Base-by-base conservation (phyloP, 2,888 invertebrate species). In the Spicauda simplicius region DNA sequence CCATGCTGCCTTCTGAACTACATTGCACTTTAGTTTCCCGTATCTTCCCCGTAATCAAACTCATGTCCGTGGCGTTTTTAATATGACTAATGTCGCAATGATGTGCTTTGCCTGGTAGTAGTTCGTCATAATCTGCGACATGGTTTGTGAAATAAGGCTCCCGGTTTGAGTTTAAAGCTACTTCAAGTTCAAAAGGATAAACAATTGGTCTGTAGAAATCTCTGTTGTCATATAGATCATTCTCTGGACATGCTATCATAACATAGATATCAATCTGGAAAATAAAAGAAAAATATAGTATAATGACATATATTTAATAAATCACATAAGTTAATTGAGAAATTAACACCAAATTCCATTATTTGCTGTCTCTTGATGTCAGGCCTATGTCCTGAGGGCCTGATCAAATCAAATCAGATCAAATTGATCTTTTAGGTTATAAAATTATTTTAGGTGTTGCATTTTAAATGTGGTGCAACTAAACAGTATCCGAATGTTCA, bases 171-270 rank as follows among this genome's bases (percentile, higher is more conserved):
- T 97, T 97, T 18, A 97, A 86, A 4, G 97, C 97, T 66, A 96
- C 93, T 91, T 99, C 99, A 20, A 99, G 94, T 88, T 99, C 99
- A 85, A 96, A 98, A 0, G 98, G 97, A 20, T 98, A 97, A 0
- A 98, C 96, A 60, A 99, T 95, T 0, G 99, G 98, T 81, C 96
- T 97, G 79, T 97, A 97, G 85, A 97, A 98, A 65, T 99, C 98
- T 76, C 96, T 95, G 59, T 95, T 96, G 80, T 97, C 96, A 80
- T 96, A 96, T 52, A 98, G 94, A 72, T 97, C 96, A 80, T 97
- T 98, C 88, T 98, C 97, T 2, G 98, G 96, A 82, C 99, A 99
- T 0, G 98, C 96, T 62, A 99, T 95, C 78, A 98, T 94, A 0
- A 99, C 97, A 89, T 97, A 99, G 54, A 97, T 95, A 80, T 99